Evolutionary conservation across 2,888 invertebrate species (phyloP).

Genomic region (Drosophila tripunctata): DNA sequence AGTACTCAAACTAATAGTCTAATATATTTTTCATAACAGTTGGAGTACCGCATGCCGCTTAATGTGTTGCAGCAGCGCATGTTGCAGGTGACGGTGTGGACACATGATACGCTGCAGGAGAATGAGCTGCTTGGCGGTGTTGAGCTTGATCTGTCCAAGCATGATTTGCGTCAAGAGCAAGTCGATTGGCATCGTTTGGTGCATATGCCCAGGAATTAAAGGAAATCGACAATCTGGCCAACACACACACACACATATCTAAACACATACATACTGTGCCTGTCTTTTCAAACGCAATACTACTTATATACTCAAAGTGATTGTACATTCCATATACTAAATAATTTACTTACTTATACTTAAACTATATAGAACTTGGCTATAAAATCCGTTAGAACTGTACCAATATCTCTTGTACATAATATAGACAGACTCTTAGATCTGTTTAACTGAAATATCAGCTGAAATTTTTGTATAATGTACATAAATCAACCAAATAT

Average conservation of each 20-base stretch:
- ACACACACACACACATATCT: constrained; percentile 4
- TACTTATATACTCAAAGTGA: constrained; percentile 77
- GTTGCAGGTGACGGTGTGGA: constrained; percentile 97
- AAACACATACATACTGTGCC: constrained; percentile 54
- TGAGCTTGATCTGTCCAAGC: constrained; percentile 89
- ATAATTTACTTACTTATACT: constrained; percentile 39
- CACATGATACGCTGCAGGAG: constrained; percentile 96
- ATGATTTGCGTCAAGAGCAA: constrained; percentile 91
- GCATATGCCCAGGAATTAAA: constrained; percentile 77
- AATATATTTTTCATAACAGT: constrained; percentile 85
- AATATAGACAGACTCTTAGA: constrained; percentile 16
- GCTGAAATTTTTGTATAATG: constrained; percentile 32
- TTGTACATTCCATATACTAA: constrained; percentile 73
- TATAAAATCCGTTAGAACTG: constrained; percentile 25
- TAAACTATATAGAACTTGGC: constrained; percentile 32
- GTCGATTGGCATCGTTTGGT: constrained; percentile 94
- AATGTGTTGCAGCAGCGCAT: constrained; percentile 90
- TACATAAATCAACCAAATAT: constrained; percentile 48
- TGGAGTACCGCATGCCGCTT: constrained; percentile 94
- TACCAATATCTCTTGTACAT: constrained; percentile 43
- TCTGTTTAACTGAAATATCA: constrained; percentile 27
- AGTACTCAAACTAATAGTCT: too few species aligned
- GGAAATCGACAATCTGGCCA: constrained; percentile 47
- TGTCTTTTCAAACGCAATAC: constrained; percentile 76
- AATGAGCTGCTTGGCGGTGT: constrained; percentile 98